These are phyloP conservation scores for Aethina tumida DNA, from an alignment of 1,140 invertebrate species.

Conservation along the genomic window DNA sequence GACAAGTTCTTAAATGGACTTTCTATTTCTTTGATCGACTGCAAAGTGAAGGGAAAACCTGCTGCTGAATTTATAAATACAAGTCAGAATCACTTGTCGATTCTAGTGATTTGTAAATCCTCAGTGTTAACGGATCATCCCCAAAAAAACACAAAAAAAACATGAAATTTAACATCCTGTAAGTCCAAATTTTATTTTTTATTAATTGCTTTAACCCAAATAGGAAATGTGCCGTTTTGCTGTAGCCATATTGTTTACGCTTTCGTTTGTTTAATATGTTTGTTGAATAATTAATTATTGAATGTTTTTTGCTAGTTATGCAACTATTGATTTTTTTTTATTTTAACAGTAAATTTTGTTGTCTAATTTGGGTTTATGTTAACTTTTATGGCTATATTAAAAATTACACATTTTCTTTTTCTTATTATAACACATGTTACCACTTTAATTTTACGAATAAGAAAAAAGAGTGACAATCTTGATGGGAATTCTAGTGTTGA, in stretches of 20 bases:
- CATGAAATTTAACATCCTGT: constrained; percentile 22
- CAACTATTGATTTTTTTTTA: neutral
- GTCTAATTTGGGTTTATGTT: neutral
- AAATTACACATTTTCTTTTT: neutral
- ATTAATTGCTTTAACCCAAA: constrained; percentile 3
- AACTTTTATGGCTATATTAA: neutral
- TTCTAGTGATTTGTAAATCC: constrained; percentile 18
- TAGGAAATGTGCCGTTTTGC: constrained; percentile 3
- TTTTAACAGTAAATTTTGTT: neutral
- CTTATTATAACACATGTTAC: constrained; percentile 1
- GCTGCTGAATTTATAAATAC: constrained; percentile 26
- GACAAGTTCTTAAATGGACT: no score
- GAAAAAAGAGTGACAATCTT: no score
- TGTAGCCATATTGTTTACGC: constrained; percentile 14
- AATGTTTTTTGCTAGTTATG: constrained; percentile 1
- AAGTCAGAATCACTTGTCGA: constrained; percentile 14
- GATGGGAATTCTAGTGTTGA: no score
- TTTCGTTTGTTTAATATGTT: constrained; percentile 9
- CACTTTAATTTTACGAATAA: neutral
- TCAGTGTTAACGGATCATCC: constrained; percentile 17
- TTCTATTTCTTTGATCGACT: constrained; percentile 17
- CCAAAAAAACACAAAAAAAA: constrained; percentile 12
- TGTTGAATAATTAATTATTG: constrained; percentile 4
- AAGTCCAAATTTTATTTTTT: constrained; percentile 18
- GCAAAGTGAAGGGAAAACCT: constrained; percentile 27